phyloP scores from a whole-genome alignment of 1,140 invertebrate genomes.

The Plectrocnemia conspersa region DNA sequence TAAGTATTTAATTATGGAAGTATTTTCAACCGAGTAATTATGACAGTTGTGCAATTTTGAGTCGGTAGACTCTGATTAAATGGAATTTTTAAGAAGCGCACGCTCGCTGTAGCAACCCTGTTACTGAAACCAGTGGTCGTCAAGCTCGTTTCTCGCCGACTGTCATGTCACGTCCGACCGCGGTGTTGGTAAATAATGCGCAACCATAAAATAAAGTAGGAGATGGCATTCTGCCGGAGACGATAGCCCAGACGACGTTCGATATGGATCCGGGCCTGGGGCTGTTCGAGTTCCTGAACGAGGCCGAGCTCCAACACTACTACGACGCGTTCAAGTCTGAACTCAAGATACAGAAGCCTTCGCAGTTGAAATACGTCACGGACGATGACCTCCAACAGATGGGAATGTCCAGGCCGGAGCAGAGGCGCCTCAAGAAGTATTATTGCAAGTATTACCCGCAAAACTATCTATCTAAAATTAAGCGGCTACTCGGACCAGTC shows the following conservation, averaged over 20 bases:
- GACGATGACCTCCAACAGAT: conserved; percentile 88
- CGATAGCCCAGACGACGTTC: neutral
- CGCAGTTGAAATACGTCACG: conserved; percentile 94
- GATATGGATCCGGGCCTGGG: conserved; percentile 45
- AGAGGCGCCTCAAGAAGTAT: conserved; percentile 86
- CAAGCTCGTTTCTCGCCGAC: neutral
- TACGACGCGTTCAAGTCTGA: conserved; percentile 65
- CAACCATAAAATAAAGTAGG: neutral
- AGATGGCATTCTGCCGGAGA: neutral
- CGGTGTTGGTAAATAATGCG: neutral
- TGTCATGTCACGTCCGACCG: neutral
- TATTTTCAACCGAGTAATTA: no score
- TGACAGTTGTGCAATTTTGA: no score
- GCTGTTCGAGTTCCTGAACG: conserved; percentile 84
- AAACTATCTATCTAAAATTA: conserved; percentile 88
- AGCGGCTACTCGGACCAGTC: conserved; percentile 63
- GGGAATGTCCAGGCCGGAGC: conserved; percentile 94
- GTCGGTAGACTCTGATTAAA: no score
- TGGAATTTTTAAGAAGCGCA: no score
- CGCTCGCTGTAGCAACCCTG: no score
- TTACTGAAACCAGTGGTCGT: no score
- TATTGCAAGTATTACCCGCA: conserved; percentile 91
- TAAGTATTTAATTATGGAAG: no score
- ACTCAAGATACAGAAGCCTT: conserved; percentile 78
- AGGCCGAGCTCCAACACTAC: conserved; percentile 87